Conservation (phyloP, 2,113 vertebrate genomes). For the Cottus gobio region DNA sequence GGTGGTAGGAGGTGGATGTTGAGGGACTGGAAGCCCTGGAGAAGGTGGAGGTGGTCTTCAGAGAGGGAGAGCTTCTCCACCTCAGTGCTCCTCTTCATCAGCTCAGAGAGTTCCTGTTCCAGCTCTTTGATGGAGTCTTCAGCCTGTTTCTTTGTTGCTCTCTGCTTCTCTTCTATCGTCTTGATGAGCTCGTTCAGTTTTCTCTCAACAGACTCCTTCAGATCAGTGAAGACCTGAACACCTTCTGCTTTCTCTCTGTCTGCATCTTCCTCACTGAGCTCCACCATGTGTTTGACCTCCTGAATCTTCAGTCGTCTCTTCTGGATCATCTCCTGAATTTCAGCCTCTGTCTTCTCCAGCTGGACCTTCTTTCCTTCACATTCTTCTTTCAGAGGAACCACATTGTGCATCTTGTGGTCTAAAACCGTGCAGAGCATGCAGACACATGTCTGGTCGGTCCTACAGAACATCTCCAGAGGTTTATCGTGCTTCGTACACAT, state of each 20-base stretch:
- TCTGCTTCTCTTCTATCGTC: neutral
- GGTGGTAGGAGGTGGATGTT: neutral
- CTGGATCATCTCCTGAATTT: slow-evolving; percentile 21
- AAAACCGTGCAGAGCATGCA: neutral
- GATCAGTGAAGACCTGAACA: slow-evolving; percentile 21
- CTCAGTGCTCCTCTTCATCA: slow-evolving; percentile 12
- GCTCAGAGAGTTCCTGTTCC: slow-evolving; percentile 35
- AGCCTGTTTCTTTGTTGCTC: neutral
- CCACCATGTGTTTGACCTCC: neutral
- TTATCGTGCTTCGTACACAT: slow-evolving; percentile 38
- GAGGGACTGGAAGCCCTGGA: neutral
- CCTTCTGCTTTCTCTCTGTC: slow-evolving; percentile 30
- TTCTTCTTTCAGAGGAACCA: slow-evolving; percentile 29
- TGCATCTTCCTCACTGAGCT: slow-evolving; percentile 18
- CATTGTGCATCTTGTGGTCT: slow-evolving; percentile 18
- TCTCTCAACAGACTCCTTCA: slow-evolving; percentile 15
- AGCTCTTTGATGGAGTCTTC: slow-evolving; percentile 8
- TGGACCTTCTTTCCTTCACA: neutral
- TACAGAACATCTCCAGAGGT: slow-evolving; percentile 47
- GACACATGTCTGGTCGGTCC: slow-evolving; percentile 23
- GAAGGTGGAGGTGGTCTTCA: slow-evolving; percentile 32
- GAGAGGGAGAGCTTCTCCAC: neutral
- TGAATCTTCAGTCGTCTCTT: slow-evolving; percentile 16
- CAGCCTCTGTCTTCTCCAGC: slow-evolving; percentile 21
- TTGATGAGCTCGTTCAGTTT: neutral